A percentile compares a stretch with the other conserved stretches of the same genome.
Evolutionary conservation across 2,888 invertebrate genomes (phyloP).

Genomic region (Gerris lacustris): DNA sequence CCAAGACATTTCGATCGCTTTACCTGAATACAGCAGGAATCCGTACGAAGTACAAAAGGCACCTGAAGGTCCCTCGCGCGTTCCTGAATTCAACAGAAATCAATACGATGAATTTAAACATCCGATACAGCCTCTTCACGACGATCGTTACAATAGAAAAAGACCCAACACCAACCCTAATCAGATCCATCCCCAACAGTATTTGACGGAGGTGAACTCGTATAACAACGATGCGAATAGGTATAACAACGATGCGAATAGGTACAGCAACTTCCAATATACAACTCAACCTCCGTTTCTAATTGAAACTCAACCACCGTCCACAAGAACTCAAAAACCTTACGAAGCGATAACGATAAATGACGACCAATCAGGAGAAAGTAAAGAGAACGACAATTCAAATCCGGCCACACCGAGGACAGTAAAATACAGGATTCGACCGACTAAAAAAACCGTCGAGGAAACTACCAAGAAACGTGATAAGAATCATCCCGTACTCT

Average conservation of each 20-base stretch:
- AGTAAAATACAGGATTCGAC: constrained; percentile 24
- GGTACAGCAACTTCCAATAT: constrained; percentile 2
- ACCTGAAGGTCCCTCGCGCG: neutral
- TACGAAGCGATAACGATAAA: constrained; percentile 22
- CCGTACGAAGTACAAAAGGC: neutral
- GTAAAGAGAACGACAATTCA: constrained; percentile 21
- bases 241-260: neutral
- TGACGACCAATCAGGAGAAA: constrained; percentile 15
- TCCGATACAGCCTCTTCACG: neutral
- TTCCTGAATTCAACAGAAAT: constrained; percentile 4
- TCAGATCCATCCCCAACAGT: constrained; percentile 18
- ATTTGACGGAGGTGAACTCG: constrained; percentile 19
- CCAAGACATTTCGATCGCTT: neutral
- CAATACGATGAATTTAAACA: neutral
- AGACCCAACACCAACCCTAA: constrained; percentile 16
- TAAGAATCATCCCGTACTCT: constrained; percentile 21
- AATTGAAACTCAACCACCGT: constrained; percentile 26
- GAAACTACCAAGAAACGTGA: constrained; percentile 15
- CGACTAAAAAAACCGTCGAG: constrained; percentile 14
- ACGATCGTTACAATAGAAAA: neutral
- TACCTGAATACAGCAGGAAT: neutral
- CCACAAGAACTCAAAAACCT: constrained; percentile 24
- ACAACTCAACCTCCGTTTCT: constrained; percentile 24
- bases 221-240: constrained; percentile 18
- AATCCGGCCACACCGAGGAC: constrained; percentile 23